Conservation (phyloP, 2,113 vertebrate species). For the Cinclus cinclus region DNA sequence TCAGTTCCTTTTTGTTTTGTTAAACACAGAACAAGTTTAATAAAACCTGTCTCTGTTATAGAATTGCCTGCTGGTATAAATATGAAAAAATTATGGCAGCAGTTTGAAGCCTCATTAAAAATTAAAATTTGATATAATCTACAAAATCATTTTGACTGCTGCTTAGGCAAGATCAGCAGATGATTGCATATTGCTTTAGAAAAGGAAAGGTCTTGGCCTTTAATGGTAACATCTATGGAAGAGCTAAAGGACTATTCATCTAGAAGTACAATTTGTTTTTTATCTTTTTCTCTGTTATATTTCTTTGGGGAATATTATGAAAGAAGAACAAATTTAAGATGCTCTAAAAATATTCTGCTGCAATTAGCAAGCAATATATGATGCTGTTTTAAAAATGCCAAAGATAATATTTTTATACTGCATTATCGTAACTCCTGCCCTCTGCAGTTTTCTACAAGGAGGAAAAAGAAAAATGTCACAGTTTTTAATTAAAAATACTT, state of each 20-base stretch:
- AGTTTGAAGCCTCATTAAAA: constrained; percentile 28
- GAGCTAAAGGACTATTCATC: background rate
- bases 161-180: background rate
- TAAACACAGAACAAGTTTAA: constrained; percentile 40
- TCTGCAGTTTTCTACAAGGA: background rate
- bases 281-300: background rate
- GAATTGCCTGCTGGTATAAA: constrained; percentile 8
- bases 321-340: background rate
- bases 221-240: background rate
- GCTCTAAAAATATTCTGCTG: constrained; percentile 13
- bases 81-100: constrained; percentile 3
- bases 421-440: background rate
- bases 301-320: background rate
- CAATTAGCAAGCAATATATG: constrained; percentile 17
- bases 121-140: constrained; percentile 21
- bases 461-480: background rate
- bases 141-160: background rate
- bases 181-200: background rate
- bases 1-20: background rate
- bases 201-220: background rate
- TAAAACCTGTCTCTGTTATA: background rate
- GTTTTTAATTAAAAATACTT: constrained; percentile 20
- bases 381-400: background rate
- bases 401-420: background rate
- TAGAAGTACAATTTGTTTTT: background rate